These are phyloP conservation scores for Laothoe populi DNA, from an alignment of 2,888 invertebrate species.

Conservation along the genomic window DNA sequence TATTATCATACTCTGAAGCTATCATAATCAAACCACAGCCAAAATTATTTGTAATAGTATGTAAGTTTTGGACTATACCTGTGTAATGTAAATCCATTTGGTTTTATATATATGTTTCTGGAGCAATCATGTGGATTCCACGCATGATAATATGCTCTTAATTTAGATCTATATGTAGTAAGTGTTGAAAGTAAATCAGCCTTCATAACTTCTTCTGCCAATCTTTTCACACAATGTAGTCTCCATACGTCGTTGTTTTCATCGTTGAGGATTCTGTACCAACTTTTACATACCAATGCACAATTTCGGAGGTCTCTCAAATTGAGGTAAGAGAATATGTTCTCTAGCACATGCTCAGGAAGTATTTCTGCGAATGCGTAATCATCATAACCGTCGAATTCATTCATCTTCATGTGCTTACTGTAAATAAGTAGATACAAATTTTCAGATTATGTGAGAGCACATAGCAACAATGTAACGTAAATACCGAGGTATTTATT, in stretches of 20 bases:
- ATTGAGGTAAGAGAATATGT: slow-evolving; percentile 95
- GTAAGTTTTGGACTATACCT: slow-evolving; percentile 72
- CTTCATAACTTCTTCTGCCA: slow-evolving; percentile 94
- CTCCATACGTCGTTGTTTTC: slow-evolving; percentile 99
- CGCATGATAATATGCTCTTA: slow-evolving; percentile 96
- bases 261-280: slow-evolving; percentile 95
- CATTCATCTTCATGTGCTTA: slow-evolving; percentile 43
- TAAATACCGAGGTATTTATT: background rate
- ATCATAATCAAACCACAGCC: no score
- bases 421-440: background rate
- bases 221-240: slow-evolving; percentile 92
- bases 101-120: slow-evolving; percentile 97
- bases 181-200: slow-evolving; percentile 95
- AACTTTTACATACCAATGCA: slow-evolving; percentile 96
- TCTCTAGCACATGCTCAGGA: slow-evolving; percentile 93
- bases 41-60: background rate
- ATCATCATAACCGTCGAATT: slow-evolving; percentile 62
- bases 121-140: slow-evolving; percentile 99
- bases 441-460: background rate
- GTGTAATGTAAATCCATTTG: slow-evolving; percentile 98
- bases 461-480: background rate
- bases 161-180: slow-evolving; percentile 95
- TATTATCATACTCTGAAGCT: no score
- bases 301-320: slow-evolving; percentile 94
- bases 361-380: slow-evolving; percentile 87